These are phyloP conservation scores for Microtus pennsylvanicus DNA, from an alignment of 2,113 vertebrate species.

Conservation along the genomic window DNA sequence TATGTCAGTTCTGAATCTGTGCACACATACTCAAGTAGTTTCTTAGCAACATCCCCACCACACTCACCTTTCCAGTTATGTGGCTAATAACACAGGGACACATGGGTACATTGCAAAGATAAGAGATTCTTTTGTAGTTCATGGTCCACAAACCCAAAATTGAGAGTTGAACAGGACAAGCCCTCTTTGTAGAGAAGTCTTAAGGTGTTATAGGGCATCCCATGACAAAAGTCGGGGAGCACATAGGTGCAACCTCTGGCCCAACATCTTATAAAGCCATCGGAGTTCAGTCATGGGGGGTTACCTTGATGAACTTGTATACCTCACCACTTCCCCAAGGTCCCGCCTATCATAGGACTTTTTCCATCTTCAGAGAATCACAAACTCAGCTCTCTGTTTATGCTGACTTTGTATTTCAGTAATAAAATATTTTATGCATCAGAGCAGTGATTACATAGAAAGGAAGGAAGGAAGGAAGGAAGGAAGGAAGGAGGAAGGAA, in stretches of 20 bases:
- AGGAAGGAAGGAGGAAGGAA: no score
- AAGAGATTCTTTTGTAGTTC: not conserved
- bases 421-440: not conserved
- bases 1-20: not conserved
- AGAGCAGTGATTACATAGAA: not conserved
- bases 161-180: not conserved
- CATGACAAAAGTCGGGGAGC: not conserved
- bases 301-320: not conserved
- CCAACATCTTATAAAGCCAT: not conserved
- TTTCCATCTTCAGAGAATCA: not conserved
- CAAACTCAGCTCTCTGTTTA: not conserved
- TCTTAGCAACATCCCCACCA: not conserved
- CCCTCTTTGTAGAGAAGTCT: not conserved
- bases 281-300: not conserved
- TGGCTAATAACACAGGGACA: not conserved
- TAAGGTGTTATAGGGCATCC: no score
- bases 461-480: not conserved
- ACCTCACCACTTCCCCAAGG: not conserved
- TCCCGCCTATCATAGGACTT: not conserved
- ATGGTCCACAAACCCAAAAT: not conserved
- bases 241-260: rapidly evolving
- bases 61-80: not conserved
- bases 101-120: not conserved
- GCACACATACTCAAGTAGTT: not conserved
- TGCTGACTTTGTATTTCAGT: not conserved